Evolutionary conservation across 2,888 invertebrate species (phyloP), one percentile per base, ranked within the genome.

Genomic region (Cancer borealis): DNA sequence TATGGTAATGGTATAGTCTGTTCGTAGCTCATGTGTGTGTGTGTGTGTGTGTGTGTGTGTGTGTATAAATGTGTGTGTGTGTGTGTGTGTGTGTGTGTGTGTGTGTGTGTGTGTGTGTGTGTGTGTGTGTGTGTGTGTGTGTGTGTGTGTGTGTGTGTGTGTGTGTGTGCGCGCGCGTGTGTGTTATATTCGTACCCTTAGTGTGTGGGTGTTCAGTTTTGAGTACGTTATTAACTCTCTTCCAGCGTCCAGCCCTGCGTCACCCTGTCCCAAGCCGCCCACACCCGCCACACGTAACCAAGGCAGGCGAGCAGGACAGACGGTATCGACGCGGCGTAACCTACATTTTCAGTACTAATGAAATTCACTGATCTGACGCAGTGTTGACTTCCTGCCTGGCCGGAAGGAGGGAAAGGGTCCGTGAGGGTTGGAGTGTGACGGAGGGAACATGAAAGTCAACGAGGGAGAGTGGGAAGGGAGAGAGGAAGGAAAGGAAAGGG

Each of bases 291-390:
- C 73, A n/a, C 26, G 26, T 73, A n/a, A 73, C 26, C 73, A 26
- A 73, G 73, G 73, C 3, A n/a, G 8, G 73, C n/a, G 73, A 1
- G 73, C 73, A 73, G 73, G 73, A 73, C 73, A 73, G 73, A 73
- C 73, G 1, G 84, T 84, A 84, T 84, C 17, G 84, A 84, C 84
- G 30, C n/a, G 39, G 84, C 39, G 8, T 84, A 84, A 84, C 84
- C 84, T 84, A 84, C 84, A 30, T 84, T 84, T 84, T 2, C 84
- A 84, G 84, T 84, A 84, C 84, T 84, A 39, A 84, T 84, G 84
- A 84, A 84, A 39, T 39, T 39, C 10, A 4, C 30, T 12, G 84
- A 84, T 14, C 84, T 39, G 84, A 84, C 84, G 84, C 84, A 30
- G 14, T 17, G 84, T 84, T 3, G 17, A 84, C 84, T 39, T 84